Evolutionary conservation across 2,888 invertebrate species (phyloP).

Genomic region (Taphrorychus bicolor): DNA sequence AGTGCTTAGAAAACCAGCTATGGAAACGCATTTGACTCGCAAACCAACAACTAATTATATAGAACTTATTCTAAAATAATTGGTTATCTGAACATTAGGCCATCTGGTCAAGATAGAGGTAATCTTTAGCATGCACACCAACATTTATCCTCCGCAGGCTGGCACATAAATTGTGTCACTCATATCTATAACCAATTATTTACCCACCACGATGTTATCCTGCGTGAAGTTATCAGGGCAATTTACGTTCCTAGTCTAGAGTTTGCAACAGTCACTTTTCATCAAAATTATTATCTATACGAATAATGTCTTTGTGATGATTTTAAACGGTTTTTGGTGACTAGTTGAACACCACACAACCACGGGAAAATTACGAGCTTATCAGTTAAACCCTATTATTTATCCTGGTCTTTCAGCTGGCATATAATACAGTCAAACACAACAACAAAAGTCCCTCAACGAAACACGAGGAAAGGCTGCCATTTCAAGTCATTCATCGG

Average conservation of each 20-base stretch:
- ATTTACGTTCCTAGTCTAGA: background rate
- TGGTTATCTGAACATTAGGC: too few species aligned
- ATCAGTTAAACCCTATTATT: background rate
- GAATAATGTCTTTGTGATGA: constrained; percentile 28
- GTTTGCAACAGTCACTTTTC: constrained; percentile 29
- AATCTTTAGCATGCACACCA: too few species aligned
- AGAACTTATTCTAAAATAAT: too few species aligned
- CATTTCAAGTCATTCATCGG: constrained; percentile 39
- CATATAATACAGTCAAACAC: background rate
- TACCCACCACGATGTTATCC: background rate
- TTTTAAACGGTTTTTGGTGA: constrained; percentile 39
- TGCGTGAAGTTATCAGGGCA: background rate
- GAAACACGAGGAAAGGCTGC: constrained; percentile 26
- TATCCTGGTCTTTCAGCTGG: background rate
- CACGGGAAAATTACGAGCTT: constrained; percentile 19
- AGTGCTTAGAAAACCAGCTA: too few species aligned
- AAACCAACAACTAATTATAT: too few species aligned
- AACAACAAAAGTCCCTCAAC: constrained; percentile 17
- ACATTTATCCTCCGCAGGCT: background rate
- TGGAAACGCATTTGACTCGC: too few species aligned
- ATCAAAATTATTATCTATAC: constrained; percentile 36
- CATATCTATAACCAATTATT: background rate
- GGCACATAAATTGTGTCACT: background rate
- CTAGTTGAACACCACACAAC: constrained; percentile 10
- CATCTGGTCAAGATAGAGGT: too few species aligned